Evolutionary conservation across 2,113 vertebrate species (phyloP), one percentile per base, ranked within the genome.

Genomic region (Sterrhoptilus dennistouni): DNA sequence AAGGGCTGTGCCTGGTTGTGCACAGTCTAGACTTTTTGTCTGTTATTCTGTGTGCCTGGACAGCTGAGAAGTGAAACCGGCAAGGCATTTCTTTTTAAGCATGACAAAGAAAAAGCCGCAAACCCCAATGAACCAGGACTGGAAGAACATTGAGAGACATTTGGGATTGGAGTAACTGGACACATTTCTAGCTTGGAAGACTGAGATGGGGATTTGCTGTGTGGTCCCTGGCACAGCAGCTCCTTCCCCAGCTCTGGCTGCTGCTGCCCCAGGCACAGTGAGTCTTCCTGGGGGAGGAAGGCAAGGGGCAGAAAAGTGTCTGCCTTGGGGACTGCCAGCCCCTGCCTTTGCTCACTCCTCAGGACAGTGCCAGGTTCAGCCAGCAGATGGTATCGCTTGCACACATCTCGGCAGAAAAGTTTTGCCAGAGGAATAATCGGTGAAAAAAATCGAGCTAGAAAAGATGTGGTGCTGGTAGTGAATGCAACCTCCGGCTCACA

Each of bases 351-450:
- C 49, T 25, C 3, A 0, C 56, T 40, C 3, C 53, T 29, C 7
- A 0, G 1, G 24, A 3, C 68, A n/a, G 31, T 42, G 45, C 72
- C 44, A 5, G 12, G 1, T 42, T 68, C 17, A 14, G 49, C 97
- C 98, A 97, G 96, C 76, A 98, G 98, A 96, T 97, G 97, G 97
- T 79, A 81, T 18, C 87, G 36, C 90, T 65, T 85, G 33, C 87
- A 94, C 95, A 35, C 12, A 1, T 2, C 52, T 76, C 61, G 9
- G 70, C 66, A 27, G 56, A 35, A 8, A 53, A 52, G 27, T 8
- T 56, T 25, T 8, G 20, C 2, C 0, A 12, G 28, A 38, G 54
- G 35, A 81, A 17, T 13, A 12, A 27, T 5, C 6, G 0, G 12
- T 12, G 28, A 1, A 16, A 79, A 90, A 90, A 22, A 13, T 0